Evolutionary conservation across 2,888 invertebrate species (phyloP).

Genomic region (Oxystoma pomonae): DNA sequence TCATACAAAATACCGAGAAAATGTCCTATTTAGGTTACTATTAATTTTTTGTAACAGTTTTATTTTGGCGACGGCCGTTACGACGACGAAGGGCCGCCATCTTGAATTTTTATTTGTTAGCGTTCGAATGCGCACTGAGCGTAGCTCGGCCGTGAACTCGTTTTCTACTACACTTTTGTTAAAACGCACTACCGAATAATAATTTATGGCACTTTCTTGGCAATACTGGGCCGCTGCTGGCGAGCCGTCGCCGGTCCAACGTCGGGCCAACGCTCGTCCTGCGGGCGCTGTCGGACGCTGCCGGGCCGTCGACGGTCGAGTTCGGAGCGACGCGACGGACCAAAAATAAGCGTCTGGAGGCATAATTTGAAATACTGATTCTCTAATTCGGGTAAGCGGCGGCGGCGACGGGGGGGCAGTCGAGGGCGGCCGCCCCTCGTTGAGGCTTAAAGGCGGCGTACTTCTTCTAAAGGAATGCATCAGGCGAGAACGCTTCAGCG

Average conservation of each 20-base stretch:
- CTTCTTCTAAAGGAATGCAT: constrained; percentile 19
- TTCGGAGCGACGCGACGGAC: too few species aligned
- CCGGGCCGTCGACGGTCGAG: too few species aligned
- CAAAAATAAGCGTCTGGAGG: constrained; percentile 20
- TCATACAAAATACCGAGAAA: constrained; percentile 46
- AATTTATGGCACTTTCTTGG: background rate
- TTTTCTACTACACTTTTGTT: background rate
- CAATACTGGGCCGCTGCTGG: background rate
- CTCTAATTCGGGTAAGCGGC: constrained; percentile 13
- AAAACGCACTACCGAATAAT: background rate
- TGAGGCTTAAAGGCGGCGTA: constrained; percentile 33
- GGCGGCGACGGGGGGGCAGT: constrained; percentile 32
- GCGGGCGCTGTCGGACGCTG: too few species aligned
- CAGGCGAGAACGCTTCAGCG: constrained; percentile 48
- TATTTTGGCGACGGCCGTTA: constrained; percentile 6
- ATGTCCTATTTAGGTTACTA: constrained; percentile 34
- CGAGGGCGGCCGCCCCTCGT: constrained; percentile 31
- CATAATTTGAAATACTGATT: constrained; percentile 3
- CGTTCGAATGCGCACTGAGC: constrained; percentile 48
- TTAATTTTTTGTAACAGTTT: constrained; percentile 48
- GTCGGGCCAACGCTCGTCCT: background rate
- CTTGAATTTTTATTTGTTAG: constrained; percentile 30
- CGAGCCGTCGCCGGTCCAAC: background rate
- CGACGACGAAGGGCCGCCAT: constrained; percentile 8
- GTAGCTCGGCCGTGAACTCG: constrained; percentile 31